phyloP scores from a whole-genome alignment of 2,797 vertebrate genomes.

The Euphonia xanthogaster region DNA sequence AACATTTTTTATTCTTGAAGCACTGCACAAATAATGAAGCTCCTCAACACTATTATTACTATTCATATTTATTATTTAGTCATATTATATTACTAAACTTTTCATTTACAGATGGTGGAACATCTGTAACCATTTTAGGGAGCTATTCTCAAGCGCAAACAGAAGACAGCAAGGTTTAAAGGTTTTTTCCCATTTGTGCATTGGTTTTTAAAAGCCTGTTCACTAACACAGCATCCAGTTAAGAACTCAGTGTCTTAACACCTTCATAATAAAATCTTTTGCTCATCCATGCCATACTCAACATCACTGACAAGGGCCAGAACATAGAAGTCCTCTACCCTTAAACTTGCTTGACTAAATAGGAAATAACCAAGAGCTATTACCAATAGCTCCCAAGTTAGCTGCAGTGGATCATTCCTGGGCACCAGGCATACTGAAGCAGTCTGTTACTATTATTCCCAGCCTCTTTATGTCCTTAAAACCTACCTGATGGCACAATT shows the following conservation, averaged over 20 bases:
- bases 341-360: background rate
- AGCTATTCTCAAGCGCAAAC: background rate
- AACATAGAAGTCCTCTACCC: background rate
- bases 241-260: background rate
- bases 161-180: slow-evolving; percentile 3
- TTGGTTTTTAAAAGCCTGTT: background rate
- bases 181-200: background rate
- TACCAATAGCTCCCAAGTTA: background rate
- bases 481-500: background rate
- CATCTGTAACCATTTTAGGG: slow-evolving; percentile 22
- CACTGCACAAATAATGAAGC: background rate
- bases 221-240: background rate
- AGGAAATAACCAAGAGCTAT: background rate
- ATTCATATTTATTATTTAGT: background rate
- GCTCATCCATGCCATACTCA: background rate
- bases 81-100: background rate
- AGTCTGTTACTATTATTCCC: background rate
- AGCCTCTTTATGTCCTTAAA: background rate
- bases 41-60: background rate
- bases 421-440: background rate
- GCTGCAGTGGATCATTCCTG: background rate
- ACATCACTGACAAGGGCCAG: background rate
- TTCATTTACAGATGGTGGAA: slow-evolving; percentile 19
- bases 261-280: background rate
- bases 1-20: background rate